Evolutionary conservation across 2,113 vertebrate genomes (phyloP), one percentile per base, ranked within the genome.

Genomic region (Sander vitreus): DNA sequence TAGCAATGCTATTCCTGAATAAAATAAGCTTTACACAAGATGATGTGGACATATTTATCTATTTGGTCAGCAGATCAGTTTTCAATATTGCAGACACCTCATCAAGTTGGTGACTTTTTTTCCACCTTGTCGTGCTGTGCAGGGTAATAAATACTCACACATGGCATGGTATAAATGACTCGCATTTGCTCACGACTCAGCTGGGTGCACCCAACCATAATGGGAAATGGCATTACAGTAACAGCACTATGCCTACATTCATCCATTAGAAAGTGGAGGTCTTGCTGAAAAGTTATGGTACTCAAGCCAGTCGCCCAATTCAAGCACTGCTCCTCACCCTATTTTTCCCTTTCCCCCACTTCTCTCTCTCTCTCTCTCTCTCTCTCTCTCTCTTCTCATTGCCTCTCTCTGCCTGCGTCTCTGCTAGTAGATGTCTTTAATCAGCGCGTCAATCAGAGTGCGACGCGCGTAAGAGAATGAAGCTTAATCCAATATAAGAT

Each of bases 401-500:
- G n/a, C 7, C 30, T 66, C 58, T 45, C 23, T 45, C 45, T 16
- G 63, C 13, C 18, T 64, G 79, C 45, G 27, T 70, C 80, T 65
- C 85, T 76, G 73, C 81, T 79, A 80, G 82, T 77, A 74, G 80
- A 89, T 88, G 85, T 88, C 81, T 94, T 91, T 93, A 91, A 94
- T 94, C 94, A 89, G 78, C 53, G 73, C 78, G 80, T 92, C 92
- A 91, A 93, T 93, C 93, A 93, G 77, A 77, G 77, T 72, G 67
- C 50, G 70, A 50, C 77, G 48, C 67, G 54, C 39, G 77, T 67
- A 86, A 90, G 83, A 92, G 90, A 91, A 89, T 84, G 86, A 85
- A 78, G 88, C 92, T 88, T 89, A 93, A 93, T 92, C 92, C 90
- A 93, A 93, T 89, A 87, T 72, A 81, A 90, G 89, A 86, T 93